Evolutionary conservation across 2,888 invertebrate genomes (phyloP).

Genomic region (Ophion ventricosus): DNA sequence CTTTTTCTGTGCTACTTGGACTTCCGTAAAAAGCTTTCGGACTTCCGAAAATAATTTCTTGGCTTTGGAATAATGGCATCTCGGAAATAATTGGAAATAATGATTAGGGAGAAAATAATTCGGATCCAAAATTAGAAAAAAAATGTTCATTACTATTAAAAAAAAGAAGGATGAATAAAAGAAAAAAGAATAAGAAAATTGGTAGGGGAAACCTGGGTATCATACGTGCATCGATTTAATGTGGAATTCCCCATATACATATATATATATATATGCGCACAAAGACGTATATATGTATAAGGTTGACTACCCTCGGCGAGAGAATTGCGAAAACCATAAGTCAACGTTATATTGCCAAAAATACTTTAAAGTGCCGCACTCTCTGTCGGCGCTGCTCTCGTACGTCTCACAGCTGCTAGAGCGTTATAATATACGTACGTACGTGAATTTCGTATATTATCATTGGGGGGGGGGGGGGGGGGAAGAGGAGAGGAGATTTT

Average conservation of each 20-base stretch:
- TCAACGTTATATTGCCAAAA: slow-evolving; percentile 82
- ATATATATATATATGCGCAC: background rate
- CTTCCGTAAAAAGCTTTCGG: no score
- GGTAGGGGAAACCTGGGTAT: background rate
- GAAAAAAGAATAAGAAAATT: background rate
- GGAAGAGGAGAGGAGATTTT: background rate
- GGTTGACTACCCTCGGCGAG: slow-evolving; percentile 65
- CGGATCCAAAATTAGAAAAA: no score
- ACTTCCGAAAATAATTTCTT: no score
- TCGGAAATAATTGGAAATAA: no score
- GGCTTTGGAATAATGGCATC: no score
- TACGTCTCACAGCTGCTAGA: slow-evolving; percentile 53
- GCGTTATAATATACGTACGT: slow-evolving; percentile 48
- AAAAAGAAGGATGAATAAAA: background rate
- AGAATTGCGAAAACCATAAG: slow-evolving; percentile 79
- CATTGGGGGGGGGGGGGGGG: background rate
- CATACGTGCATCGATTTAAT: background rate
- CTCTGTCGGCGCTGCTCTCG: slow-evolving; percentile 44
- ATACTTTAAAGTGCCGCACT: slow-evolving; percentile 82
- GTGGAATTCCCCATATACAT: background rate
- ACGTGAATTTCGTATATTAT: slow-evolving; percentile 45
- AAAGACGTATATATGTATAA: background rate
- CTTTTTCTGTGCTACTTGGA: background rate
- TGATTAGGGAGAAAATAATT: no score
- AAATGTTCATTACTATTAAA: background rate